Evolutionary conservation across 2,113 vertebrate species (phyloP).

Genomic region (Pelecanoides urinatrix): DNA sequence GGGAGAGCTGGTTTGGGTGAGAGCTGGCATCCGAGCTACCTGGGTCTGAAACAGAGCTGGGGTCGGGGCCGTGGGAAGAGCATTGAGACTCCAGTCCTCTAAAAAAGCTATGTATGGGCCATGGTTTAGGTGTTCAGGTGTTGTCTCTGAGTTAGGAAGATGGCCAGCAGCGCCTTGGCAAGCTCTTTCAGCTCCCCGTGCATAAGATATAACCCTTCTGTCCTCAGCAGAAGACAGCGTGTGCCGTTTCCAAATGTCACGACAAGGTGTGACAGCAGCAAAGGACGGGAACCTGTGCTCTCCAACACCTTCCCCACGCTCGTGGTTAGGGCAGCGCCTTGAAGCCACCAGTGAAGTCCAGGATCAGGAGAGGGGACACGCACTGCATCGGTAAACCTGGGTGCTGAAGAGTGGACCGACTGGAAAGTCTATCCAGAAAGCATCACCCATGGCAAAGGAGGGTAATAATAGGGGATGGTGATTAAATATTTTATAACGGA

Average conservation of each 20-base stretch:
- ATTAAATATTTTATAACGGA: not conserved
- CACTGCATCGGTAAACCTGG: not conserved
- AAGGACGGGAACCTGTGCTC: not conserved
- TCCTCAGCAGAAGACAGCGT: not conserved
- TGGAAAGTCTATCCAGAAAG: not conserved
- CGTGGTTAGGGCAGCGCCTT: not conserved
- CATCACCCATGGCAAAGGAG: not conserved
- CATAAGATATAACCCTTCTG: not conserved
- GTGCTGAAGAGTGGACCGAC: rapidly evolving
- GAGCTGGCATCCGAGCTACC: too few species aligned
- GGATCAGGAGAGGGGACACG: not conserved
- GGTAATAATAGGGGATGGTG: too few species aligned
- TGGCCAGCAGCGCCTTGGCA: not conserved
- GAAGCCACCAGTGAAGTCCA: not conserved
- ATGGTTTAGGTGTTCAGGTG: not conserved
- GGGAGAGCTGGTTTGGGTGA: not conserved
- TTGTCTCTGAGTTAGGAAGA: not conserved
- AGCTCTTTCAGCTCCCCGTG: not conserved
- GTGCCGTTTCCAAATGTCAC: not conserved
- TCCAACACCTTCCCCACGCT: not conserved
- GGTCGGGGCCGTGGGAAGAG: not conserved
- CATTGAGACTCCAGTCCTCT: not conserved
- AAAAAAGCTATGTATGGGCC: not conserved
- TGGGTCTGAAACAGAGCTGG: not conserved
- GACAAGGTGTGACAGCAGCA: not conserved